These are phyloP conservation scores for Cheilosia vernalis DNA, from an alignment of 2,888 invertebrate genomes.

Conservation along the genomic window DNA sequence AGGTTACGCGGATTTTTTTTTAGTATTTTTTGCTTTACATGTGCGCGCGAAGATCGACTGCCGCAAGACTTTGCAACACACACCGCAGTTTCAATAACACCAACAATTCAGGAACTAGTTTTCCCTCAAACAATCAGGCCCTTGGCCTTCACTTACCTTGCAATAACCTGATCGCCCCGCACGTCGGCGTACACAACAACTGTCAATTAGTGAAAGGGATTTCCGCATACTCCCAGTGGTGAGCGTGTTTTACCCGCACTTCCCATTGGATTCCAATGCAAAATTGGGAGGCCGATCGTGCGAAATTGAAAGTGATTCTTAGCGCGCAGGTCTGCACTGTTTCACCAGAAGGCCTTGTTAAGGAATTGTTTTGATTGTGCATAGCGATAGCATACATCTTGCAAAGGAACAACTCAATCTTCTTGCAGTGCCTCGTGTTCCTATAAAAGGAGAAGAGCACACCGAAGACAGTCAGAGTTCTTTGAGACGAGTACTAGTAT, in stretches of 20 bases:
- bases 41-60: constrained; percentile 1
- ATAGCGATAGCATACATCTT: background rate
- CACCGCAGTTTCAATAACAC: constrained; percentile 9
- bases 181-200: constrained; percentile 38
- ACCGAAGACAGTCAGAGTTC: constrained; percentile 77
- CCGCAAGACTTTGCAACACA: background rate
- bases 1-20: constrained; percentile 41
- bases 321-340: constrained; percentile 39
- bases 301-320: constrained; percentile 67
- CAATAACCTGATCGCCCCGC: constrained; percentile 76
- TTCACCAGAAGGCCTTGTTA: constrained; percentile 56
- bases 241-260: constrained; percentile 25
- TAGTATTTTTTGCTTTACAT: constrained; percentile 20
- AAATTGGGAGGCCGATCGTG: constrained; percentile 64
- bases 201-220: constrained; percentile 78
- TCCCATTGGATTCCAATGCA: constrained; percentile 33
- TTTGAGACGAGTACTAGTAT: constrained; percentile 80
- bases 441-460: constrained; percentile 81
- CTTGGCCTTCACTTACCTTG: constrained; percentile 84
- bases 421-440: constrained; percentile 51
- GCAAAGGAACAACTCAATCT: constrained; percentile 59
- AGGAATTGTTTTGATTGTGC: constrained; percentile 64
- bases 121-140: constrained; percentile 76
- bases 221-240: constrained; percentile 74
- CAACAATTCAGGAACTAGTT: constrained; percentile 53